Percentiles rank a stretch among this genome's conserved stretches.
These are phyloP conservation scores for Cinclus mexicanus DNA, from an alignment of 2,113 vertebrate species.

Conservation along the genomic window DNA sequence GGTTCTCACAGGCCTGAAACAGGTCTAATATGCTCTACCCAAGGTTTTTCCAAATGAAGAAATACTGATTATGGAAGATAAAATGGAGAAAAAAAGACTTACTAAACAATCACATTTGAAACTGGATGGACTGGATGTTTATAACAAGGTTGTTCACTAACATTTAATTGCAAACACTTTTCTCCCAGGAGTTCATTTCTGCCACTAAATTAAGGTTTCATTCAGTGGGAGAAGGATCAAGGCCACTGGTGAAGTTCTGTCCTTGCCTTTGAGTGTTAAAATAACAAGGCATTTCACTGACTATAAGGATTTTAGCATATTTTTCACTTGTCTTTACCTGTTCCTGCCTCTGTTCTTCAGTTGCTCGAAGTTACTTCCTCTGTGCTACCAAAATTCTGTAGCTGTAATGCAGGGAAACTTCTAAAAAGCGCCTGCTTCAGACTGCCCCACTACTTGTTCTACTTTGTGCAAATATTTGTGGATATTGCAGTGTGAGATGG, in stretches of 20 bases:
- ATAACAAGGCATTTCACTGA: neutral
- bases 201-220: neutral
- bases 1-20: neutral
- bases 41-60: neutral
- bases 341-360: neutral
- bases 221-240: neutral
- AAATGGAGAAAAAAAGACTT: neutral
- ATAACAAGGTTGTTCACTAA: neutral
- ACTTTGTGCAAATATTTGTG: neutral
- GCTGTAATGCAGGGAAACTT: neutral
- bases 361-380: neutral
- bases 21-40: rapidly evolving
- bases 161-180: neutral
- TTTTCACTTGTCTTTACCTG: neutral
- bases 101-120: neutral
- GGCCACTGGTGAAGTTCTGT: neutral
- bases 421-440: neutral
- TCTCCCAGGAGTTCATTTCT: neutral
- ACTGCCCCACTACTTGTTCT: neutral
- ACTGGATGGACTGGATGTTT: neutral
- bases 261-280: neutral
- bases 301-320: neutral
- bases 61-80: neutral
- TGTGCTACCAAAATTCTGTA: neutral
- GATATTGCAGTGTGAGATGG: neutral